These are phyloP conservation scores for Labrus mixtus DNA, from an alignment of 2,113 vertebrate species.

Conservation along the genomic window DNA sequence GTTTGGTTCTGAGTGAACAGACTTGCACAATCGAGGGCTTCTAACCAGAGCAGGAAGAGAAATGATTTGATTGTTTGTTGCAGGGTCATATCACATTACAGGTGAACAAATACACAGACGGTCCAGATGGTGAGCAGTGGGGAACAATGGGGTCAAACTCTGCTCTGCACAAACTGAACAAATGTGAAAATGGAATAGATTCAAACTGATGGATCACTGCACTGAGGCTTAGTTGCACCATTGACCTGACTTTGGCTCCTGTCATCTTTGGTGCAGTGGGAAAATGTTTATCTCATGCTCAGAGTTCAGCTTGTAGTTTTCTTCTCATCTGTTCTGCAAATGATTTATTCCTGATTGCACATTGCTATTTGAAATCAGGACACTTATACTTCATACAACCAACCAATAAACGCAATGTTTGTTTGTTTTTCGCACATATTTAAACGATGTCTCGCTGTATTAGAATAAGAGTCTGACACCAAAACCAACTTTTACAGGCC, in stretches of 20 bases:
- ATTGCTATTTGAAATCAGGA: too few relatives aligned
- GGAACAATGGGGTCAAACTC: constrained; percentile 18
- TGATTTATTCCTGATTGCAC: constrained; percentile 3
- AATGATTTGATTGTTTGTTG: constrained; percentile 54
- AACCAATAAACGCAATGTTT: too few relatives aligned
- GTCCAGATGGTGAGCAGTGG: constrained; percentile 44
- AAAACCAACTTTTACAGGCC: too few relatives aligned
- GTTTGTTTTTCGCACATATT: too few relatives aligned
- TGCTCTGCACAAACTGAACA: neutral
- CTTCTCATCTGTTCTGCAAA: constrained; percentile 18
- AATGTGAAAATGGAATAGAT: constrained; percentile 14
- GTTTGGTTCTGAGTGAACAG: neutral
- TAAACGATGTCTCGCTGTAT: too few relatives aligned
- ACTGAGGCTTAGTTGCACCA: neutral
- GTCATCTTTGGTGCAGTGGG: constrained; percentile 14
- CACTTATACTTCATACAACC: too few relatives aligned
- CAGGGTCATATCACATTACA: constrained; percentile 52
- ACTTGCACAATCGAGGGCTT: constrained; percentile 9
- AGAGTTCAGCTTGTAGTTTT: constrained; percentile 9
- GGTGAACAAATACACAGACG: constrained; percentile 51
- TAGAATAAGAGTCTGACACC: too few relatives aligned
- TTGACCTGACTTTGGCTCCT: constrained; percentile 23
- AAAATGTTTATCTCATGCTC: neutral
- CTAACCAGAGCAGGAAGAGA: constrained; percentile 38
- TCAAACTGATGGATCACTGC: constrained; percentile 35